Evolutionary conservation across 1,140 invertebrate genomes (phyloP), one percentile per base, ranked within the genome.

Genomic region (Danaus plexippus): DNA sequence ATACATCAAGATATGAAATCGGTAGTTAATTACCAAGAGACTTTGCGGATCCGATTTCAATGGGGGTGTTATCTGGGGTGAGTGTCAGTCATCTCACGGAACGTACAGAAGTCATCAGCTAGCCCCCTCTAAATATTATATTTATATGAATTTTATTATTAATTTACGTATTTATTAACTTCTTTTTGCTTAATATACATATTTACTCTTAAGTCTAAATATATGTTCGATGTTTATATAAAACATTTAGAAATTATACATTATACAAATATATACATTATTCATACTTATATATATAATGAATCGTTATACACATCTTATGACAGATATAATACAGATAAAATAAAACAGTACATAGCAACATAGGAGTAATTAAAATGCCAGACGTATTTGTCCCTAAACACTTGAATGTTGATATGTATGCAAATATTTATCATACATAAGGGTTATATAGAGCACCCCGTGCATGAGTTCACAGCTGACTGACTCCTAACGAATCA

Each of bases 1-100:
- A 77, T 83, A 77, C 83, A 86, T 86, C 80, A 86, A 86, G 80
- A 84, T 83, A 83, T 78, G 74, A 81, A 86, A 86, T 83, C 80
- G 83, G 61, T 79, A 83, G 78, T 83, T 86, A 86, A 86, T 86
- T 84, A 84, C 80, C 80, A 81, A 78, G 83, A 86, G 83, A 84
- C 77, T 79, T 78, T 59, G 58, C 69, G 74, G 72, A 74, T 86
- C 80, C 54, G 73, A 64, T 86, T 86, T 73, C 83, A 57, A 49
- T 54, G 62, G 82, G 82, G 78, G 51, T 57, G 52, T 54, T 42
- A 45, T 15, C 22, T 59, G 47, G 66, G 63, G 71, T 62, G 68
- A 64, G 74, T 64, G 72, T 58, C 55, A 63, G 59, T 58, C 59
- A 68, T 61, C 53, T 61, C 54, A 54, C 54, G 44, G 43, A 59